Evolutionary conservation across 2,797 vertebrate genomes (phyloP), one percentile per base, ranked within the genome.

Genomic region (Hyperoplus lanceolatus): DNA sequence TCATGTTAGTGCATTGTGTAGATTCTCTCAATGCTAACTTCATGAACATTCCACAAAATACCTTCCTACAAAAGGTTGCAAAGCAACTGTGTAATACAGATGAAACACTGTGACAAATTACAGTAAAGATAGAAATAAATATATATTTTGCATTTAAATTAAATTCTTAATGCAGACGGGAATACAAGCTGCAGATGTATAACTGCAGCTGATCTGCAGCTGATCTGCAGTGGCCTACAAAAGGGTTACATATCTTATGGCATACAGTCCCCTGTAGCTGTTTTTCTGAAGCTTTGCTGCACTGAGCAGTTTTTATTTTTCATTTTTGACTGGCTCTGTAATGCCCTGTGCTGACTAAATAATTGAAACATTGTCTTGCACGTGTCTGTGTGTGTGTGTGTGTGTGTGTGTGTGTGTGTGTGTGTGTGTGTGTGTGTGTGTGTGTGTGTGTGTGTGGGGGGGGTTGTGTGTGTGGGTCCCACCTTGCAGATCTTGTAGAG

Each of bases 401-500:
- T 29, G 29, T 29, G 29, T 29, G 29, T 29, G 29, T 29, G 29
- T 29, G 29, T 29, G 29, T 29, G 29, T 29, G 29, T 29, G 29
- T 29, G 29, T 29, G 29, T 29, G 29, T 29, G 29, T 29, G 29
- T 29, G 3, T 29, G 29, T 29, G 29, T 29, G 29, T 29, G 29
- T 29, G 29, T 29, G 29, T 2, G 29, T 29, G 29, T 29, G 29
- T 29, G 2, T 29, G 29, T 2, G 29, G 3, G 29, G 29, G 29
- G 29, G 29, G 29, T 29, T 29, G 11, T 45, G 60, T 36, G 39
- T 54, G 42, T 54, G 59, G 13, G 39, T 41, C 73, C 49, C 93
- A 99, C 98, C 98, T 99, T 99, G 97, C 98, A 99, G 94, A 99
- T 99, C 93, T 99, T 99, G 90, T 99, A 99, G 58, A 99, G 95